phyloP scores from a whole-genome alignment of 2,888 invertebrate genomes.

The Rhynchonema sp. region DNA sequence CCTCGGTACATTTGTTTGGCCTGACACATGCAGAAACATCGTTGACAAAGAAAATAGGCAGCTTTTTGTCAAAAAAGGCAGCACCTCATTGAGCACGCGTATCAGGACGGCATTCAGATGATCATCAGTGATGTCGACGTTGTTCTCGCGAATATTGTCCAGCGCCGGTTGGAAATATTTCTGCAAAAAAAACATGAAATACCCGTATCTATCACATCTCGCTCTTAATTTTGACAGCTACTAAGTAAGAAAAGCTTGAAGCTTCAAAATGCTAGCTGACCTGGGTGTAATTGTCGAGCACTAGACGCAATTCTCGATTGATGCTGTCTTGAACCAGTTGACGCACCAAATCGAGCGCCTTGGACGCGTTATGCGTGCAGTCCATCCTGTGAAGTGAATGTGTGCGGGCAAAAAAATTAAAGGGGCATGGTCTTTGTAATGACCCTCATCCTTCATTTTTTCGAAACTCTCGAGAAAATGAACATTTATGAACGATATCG shows the following conservation, averaged over 20 bases:
- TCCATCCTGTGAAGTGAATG: background rate
- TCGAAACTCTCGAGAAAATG: too few species aligned
- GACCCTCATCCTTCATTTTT: too few species aligned
- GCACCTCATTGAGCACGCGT: background rate
- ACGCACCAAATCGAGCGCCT: background rate
- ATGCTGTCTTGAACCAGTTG: conserved; percentile 45
- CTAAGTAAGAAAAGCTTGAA: too few species aligned
- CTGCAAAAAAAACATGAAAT: too few species aligned
- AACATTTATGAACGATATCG: background rate
- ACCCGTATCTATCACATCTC: too few species aligned
- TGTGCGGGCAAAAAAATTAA: too few species aligned
- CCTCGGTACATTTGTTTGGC: background rate
- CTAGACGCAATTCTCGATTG: conserved; percentile 30
- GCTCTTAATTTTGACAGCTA: too few species aligned
- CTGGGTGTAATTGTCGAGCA: background rate
- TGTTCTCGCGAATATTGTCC: background rate
- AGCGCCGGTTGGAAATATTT: background rate
- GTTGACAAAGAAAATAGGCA: too few species aligned
- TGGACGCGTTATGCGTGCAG: background rate
- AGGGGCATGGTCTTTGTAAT: too few species aligned
- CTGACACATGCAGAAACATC: background rate
- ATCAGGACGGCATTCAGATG: background rate
- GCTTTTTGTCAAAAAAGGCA: too few species aligned
- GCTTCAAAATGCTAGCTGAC: too few species aligned
- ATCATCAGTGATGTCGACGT: background rate